Base-by-base conservation (phyloP, 2,888 invertebrate species). In the Agrenia bidenticulata region DNA sequence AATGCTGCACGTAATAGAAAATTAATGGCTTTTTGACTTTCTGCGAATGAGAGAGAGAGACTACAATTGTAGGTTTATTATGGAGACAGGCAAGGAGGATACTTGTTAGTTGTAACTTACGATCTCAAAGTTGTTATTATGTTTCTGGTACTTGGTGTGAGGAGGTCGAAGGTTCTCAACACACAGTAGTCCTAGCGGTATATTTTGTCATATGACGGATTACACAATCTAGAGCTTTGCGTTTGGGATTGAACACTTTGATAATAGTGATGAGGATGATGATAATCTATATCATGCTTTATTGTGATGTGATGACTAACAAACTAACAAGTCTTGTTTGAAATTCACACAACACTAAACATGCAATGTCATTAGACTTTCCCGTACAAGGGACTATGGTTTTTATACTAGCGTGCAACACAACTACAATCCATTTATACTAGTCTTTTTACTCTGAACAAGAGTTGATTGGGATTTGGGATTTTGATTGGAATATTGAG, bases 181-280 rank as follows among this genome's bases (percentile, higher is more conserved):
- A 51, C 24, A 51, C 51, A 24, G 51, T 51, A 51, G n/a, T n/a
- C n/a, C n/a, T n/a, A n/a, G 51, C 51, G 51, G 51, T 51, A 51
- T 23, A 23, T 51, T 51, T 19, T 51, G 23, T 23, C 23, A 24
- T 24, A 5, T 7, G 32, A 15, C n/a, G 45, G 45, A 45, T 17
- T 45, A 5, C 2, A 45, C 45, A 17, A 45, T 45, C 4, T 45
- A 9, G 15, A 45, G n/a, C n/a, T 5, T 15, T 45, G 19, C 5
- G 45, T 15, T 5, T 45, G 15, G 45, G 11, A 32, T 45, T 45
- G 45, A 5, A 11, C 45, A 45, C n/a, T 17, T 11, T 45, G 5
- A 45, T 17, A 5, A 45, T 45, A 9, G 45, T 17, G n/a, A 45
- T 45, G 45, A 15, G 2, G 45, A 19, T 19, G n/a, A n/a, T n/a